Conservation (phyloP, 2,113 vertebrate species). For the Tenrec ecaudatus region DNA sequence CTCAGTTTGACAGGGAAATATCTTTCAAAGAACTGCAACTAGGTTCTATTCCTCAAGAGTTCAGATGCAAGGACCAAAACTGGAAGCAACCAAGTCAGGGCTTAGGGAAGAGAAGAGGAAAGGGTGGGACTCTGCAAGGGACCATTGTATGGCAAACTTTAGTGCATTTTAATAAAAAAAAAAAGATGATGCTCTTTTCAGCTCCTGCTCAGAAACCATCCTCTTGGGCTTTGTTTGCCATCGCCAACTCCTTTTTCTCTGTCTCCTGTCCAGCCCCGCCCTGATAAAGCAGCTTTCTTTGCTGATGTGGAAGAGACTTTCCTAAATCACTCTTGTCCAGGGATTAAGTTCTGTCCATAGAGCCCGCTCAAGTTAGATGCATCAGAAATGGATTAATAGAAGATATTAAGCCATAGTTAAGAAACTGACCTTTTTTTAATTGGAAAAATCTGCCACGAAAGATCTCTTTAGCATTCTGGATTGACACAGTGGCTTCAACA, state of each 20-base stretch:
- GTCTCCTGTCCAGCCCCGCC: not conserved
- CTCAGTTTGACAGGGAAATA: not conserved
- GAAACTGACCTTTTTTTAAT: not conserved
- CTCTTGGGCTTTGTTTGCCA: not conserved
- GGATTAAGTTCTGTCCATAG: not conserved
- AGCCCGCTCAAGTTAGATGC: not conserved
- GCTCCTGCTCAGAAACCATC: not conserved
- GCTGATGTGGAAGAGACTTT: not conserved
- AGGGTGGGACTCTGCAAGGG: not conserved
- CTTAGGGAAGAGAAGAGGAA: not conserved
- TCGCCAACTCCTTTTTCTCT: not conserved
- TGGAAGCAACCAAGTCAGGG: not conserved
- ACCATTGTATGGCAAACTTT: not conserved
- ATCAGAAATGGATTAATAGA: conserved; percentile 6
- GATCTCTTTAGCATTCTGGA: not conserved
- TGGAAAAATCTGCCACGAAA: not conserved
- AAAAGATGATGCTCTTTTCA: not conserved
- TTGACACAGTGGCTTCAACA: too few relatives aligned
- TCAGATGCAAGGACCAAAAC: not conserved
- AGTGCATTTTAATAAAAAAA: conserved; percentile 25
- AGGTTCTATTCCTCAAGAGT: not conserved
- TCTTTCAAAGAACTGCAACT: not conserved
- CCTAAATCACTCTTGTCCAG: not conserved
- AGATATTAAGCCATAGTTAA: not conserved
- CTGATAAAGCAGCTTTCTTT: not conserved